phyloP scores from a whole-genome alignment of 2,113 vertebrate genomes.

The Glaucidium brasilianum region DNA sequence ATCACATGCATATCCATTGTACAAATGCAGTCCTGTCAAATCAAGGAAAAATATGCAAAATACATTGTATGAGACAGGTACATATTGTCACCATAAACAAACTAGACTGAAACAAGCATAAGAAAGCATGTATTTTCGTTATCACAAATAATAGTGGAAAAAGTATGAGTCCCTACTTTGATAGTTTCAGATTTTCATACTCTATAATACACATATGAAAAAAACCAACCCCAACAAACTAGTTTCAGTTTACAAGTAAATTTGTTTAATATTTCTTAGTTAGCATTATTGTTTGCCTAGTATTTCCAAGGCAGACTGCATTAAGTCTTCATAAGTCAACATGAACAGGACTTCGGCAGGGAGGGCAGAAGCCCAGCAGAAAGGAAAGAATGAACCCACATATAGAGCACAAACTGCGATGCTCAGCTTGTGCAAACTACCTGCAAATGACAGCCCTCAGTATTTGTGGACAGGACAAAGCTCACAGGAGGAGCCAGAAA shows the following conservation, averaged over 20 bases:
- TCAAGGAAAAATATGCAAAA: neutral
- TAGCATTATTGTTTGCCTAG: neutral
- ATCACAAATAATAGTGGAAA: neutral
- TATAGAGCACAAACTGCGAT: neutral
- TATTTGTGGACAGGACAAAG: neutral
- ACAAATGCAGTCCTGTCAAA: neutral
- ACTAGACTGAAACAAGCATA: neutral
- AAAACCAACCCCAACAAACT: neutral
- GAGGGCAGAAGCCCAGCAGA: neutral
- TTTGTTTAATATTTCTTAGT: neutral
- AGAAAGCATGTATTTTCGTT: neutral
- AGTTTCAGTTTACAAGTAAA: neutral
- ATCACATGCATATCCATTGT: neutral
- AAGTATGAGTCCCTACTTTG: neutral
- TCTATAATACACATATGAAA: neutral
- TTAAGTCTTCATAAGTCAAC: neutral
- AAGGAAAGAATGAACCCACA: neutral
- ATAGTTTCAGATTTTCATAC: neutral
- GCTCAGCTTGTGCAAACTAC: neutral
- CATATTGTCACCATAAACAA: neutral
- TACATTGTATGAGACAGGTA: neutral
- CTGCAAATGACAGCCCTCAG: neutral
- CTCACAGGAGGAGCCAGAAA: neutral
- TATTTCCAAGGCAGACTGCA: neutral
- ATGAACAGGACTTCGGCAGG: neutral